These are phyloP conservation scores for Girardinichthys multiradiatus DNA, from an alignment of 2,113 vertebrate species.

Conservation along the genomic window DNA sequence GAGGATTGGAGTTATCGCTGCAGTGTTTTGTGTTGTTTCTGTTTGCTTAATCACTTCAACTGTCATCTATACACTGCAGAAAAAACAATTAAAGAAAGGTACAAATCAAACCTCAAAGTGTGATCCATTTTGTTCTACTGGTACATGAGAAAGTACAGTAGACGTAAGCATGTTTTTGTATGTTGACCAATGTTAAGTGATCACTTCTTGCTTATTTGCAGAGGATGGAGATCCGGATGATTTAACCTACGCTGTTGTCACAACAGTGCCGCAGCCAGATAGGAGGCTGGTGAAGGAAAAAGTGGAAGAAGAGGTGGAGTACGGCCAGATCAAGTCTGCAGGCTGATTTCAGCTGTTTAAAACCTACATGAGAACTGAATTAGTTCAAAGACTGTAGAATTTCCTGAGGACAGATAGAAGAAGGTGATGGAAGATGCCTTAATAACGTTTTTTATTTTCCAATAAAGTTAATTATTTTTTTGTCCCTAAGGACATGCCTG, in stretches of 20 bases:
- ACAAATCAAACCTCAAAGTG: neutral
- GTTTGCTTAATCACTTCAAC: conserved; percentile 15
- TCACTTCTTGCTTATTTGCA: neutral
- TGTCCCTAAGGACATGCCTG: no score
- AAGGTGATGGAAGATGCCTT: no score
- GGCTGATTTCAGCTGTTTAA: neutral
- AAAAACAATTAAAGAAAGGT: conserved; percentile 40
- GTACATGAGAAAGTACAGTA: neutral
- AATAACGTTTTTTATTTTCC: no score
- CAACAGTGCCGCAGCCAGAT: neutral
- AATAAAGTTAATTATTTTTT: no score
- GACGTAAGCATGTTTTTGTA: neutral
- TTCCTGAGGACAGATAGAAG: neutral
- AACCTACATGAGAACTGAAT: neutral
- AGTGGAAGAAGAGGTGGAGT: conserved; percentile 46
- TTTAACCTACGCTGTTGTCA: conserved; percentile 53
- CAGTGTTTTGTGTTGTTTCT: neutral
- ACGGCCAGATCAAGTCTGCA: conserved; percentile 27
- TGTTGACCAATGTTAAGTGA: neutral
- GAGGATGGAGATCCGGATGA: conserved; percentile 26
- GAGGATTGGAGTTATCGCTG: conserved; percentile 19
- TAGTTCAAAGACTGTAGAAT: neutral
- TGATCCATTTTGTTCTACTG: neutral
- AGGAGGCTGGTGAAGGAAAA: neutral
- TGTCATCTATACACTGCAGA: conserved; percentile 24